Evolutionary conservation across 2,113 vertebrate species (phyloP), one percentile per base, ranked within the genome.

Genomic region (Labeo rohita): DNA sequence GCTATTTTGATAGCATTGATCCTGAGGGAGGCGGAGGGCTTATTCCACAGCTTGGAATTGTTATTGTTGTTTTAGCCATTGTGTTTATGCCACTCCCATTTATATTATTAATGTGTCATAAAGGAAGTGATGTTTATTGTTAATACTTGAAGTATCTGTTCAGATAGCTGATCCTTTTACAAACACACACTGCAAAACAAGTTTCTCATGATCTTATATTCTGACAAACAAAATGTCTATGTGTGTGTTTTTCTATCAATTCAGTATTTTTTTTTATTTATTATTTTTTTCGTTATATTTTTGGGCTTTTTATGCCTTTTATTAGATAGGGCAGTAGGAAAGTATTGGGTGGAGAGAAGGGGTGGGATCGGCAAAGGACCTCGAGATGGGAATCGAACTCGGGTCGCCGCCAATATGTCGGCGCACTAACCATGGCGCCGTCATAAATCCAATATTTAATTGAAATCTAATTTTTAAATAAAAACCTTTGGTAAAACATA

Each of bases 11-110:
- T 28, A 21, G 7, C 78, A 49, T 80, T 65, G 12, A 80, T 80
- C 76, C 59, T 28, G 56, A 47, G 16, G 28, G 28, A 52, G 23
- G 12, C 6, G 23, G 6, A 28, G 36, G 77, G 3, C 8, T 12
- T 61, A 10, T 65, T 13, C 43, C 4, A 8, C 78, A 80, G 59
- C 56, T 63, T 23, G 36, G 10, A 65, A 28, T 43, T 3, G n/a
- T 65, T 65, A 80, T 23, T 80, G 78, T 79, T 79, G 56, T 61
- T 80, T 80, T 15, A 79, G 36, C 13, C 15, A 45, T 45, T 65
- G 39, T 80, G 59, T 80, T 80, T 65, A 28, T 18, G 59, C 39
- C 78, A 47, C 78, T 28, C 78, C 39, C n/a, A 65, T 80, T 65
- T 80, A 63, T 80, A 10, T 23, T 49, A 80, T 65, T 28, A 65